Evolutionary conservation across 2,888 invertebrate genomes (phyloP).

Genomic region (Calameuta filiformis): DNA sequence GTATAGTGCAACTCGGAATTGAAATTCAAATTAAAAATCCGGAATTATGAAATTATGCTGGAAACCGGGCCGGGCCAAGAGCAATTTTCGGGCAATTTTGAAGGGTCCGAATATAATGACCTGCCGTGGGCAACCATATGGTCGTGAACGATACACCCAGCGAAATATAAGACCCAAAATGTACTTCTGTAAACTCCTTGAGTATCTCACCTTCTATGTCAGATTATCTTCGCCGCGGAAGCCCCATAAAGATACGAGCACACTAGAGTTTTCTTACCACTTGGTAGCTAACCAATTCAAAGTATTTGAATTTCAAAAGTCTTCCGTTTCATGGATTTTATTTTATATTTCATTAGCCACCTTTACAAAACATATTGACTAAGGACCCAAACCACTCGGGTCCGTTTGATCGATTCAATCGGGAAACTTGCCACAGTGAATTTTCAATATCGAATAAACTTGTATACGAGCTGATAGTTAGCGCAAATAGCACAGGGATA

Average conservation of each 20-base stretch:
- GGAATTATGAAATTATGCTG: conserved; percentile 58
- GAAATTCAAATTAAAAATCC: conserved; percentile 64
- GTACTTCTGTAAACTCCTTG: neutral
- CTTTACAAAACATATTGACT: neutral
- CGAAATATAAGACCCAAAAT: neutral
- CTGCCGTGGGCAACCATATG: conserved; percentile 63
- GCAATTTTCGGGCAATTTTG: conserved; percentile 63
- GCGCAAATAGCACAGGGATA: neutral
- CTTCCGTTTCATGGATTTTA: neutral
- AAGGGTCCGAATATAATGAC: conserved; percentile 57
- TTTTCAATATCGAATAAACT: neutral
- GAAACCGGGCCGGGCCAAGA: conserved; percentile 35
- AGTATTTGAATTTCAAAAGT: neutral
- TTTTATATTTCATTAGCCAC: neutral
- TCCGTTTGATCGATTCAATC: neutral
- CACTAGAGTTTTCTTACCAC: neutral
- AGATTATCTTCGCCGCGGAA: neutral
- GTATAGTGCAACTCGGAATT: conserved; percentile 42
- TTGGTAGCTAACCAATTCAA: neutral
- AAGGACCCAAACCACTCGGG: neutral
- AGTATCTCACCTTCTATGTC: neutral
- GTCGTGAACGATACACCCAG: conserved; percentile 37
- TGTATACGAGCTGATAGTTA: neutral
- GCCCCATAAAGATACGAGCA: neutral
- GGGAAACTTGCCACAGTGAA: neutral